Percentiles rank a stretch among this genome's conserved stretches.
phyloP scores from a whole-genome alignment of 2,888 invertebrate genomes.

The Pachydiplax longipennis region DNA sequence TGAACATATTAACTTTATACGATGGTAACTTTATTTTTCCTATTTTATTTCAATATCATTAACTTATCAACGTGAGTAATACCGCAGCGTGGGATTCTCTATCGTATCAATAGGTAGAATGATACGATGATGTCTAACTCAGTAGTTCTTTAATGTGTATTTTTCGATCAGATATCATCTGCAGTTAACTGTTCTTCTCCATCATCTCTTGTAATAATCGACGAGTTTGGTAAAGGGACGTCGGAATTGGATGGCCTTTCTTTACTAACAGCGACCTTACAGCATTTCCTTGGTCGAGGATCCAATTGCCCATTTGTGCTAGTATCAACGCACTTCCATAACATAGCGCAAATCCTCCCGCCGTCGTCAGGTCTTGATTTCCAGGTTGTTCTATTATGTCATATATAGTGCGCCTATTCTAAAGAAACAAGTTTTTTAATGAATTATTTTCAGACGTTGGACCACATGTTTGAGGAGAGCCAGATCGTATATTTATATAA shows the following conservation, averaged over 20 bases:
- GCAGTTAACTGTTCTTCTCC: conserved; percentile 71
- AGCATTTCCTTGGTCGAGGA: conserved; percentile 69
- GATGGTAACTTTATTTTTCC: no score
- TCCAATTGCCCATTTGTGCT: conserved; percentile 75
- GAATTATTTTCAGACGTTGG: conserved; percentile 64
- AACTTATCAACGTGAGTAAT: no score
- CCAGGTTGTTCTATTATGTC: conserved; percentile 60
- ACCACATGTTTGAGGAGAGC: conserved; percentile 65
- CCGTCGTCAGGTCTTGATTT: conserved; percentile 63
- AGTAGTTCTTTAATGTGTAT: neutral
- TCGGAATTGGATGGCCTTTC: conserved; percentile 77
- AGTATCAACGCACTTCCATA: conserved; percentile 79
- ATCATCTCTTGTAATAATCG: conserved; percentile 78
- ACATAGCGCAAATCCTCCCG: conserved; percentile 68
- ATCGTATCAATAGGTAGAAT: conserved; percentile 26
- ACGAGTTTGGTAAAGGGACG: conserved; percentile 92
- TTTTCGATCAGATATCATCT: conserved; percentile 69
- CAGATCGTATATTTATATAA: conserved; percentile 74
- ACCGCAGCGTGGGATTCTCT: neutral
- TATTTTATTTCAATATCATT: no score
- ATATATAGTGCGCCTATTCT: neutral
- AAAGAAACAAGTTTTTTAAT: conserved; percentile 45
- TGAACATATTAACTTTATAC: neutral
- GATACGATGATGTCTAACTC: neutral
- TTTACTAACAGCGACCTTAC: conserved; percentile 73